These are phyloP conservation scores for Alviniconcha marisindica DNA, from an alignment of 1,140 invertebrate genomes.

Conservation along the genomic window DNA sequence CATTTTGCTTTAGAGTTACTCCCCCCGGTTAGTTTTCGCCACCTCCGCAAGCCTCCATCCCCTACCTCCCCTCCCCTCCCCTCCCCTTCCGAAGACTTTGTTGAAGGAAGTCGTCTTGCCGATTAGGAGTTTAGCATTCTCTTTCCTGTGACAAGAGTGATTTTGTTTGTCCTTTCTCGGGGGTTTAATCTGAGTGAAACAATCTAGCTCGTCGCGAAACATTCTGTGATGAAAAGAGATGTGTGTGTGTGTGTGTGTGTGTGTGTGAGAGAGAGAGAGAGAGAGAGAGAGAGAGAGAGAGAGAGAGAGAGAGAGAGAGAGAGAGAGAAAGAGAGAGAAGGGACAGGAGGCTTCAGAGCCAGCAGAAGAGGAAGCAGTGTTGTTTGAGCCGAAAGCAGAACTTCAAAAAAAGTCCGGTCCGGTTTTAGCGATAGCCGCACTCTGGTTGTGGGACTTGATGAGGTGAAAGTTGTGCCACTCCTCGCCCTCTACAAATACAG, in stretches of 20 bases:
- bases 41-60: background rate
- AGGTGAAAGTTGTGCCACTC: constrained; percentile 7
- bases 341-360: too few relatives aligned
- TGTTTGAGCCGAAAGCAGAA: too few relatives aligned
- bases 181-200: background rate
- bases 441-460: background rate
- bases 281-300: constrained; percentile 18
- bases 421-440: background rate
- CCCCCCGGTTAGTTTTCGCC: background rate
- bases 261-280: constrained; percentile 1
- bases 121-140: background rate
- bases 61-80: background rate
- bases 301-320: background rate
- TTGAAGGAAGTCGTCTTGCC: too few relatives aligned
- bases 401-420: too few relatives aligned
- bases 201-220: background rate
- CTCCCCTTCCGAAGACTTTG: too few relatives aligned
- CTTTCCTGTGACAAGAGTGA: background rate
- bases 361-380: too few relatives aligned
- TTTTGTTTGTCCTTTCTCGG: background rate
- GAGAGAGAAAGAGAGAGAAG: too few relatives aligned
- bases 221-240: too few relatives aligned
- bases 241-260: background rate
- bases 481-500: background rate
- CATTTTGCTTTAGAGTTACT: constrained; percentile 5